Conservation (phyloP, 2,888 invertebrate species). For the Phania funesta region DNA sequence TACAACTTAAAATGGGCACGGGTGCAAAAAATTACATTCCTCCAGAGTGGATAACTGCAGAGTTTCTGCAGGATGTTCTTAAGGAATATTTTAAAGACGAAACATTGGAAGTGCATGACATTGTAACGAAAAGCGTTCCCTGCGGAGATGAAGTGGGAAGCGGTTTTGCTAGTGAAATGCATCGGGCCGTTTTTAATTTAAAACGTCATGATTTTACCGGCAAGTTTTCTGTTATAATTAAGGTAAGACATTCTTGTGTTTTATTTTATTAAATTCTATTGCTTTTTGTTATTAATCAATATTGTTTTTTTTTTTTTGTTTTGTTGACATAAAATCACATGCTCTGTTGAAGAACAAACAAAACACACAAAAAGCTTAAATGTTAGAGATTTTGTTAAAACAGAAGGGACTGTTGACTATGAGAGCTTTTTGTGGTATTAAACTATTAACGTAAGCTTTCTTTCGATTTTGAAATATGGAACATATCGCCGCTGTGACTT, state of each 20-base stretch:
- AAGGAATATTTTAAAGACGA: constrained; percentile 78
- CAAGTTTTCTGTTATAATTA: constrained; percentile 78
- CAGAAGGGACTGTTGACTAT: neutral
- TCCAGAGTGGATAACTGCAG: constrained; percentile 77
- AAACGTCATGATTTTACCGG: constrained; percentile 73
- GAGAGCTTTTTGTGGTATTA: neutral
- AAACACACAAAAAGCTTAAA: constrained; percentile 2
- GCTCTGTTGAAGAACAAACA: neutral
- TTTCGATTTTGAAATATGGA: too few species aligned
- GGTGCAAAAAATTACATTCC: constrained; percentile 75
- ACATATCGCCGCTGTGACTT: too few species aligned
- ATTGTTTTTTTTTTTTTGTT: neutral
- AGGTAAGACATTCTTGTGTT: constrained; percentile 68
- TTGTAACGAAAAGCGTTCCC: constrained; percentile 73
- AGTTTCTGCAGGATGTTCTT: constrained; percentile 78
- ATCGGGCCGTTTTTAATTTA: constrained; percentile 77
- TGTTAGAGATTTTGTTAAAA: neutral
- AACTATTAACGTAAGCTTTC: too few species aligned
- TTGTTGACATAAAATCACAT: constrained; percentile 29
- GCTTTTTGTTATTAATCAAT: constrained; percentile 40
- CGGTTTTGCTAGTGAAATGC: constrained; percentile 79
- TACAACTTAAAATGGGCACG: constrained; percentile 74
- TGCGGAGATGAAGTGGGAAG: constrained; percentile 71
- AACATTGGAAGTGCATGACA: constrained; percentile 73
- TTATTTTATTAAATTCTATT: neutral